Base-by-base conservation (phyloP, 1,140 invertebrate species). In the Brachionus rubens region DNA sequence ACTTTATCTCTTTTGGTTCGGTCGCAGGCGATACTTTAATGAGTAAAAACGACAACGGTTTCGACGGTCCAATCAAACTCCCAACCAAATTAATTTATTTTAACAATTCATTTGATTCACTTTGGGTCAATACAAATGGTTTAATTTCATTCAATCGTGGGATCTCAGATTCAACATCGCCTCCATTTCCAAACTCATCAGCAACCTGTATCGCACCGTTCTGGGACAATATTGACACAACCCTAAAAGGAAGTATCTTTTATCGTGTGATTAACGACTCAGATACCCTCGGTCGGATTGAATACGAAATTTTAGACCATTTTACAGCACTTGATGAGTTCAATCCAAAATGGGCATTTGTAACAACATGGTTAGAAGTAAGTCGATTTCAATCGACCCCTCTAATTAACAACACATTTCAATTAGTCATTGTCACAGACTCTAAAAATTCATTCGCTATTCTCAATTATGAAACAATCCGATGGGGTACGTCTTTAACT, bases 401-500 rank as follows among this genome's bases (percentile, higher is more conserved):
- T 43, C 2, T 30, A 24, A 26, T 14, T n/a, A n/a, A 9, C 10
- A 77, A 77, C 36, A 70, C 48, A 26, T 77, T 77, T 65, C 76
- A 77, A 50, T 7, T 33, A 4, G 65, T 77, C 9, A 21, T 77
- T 33, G 36, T 41, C 1, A 70, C 47, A 2, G 50, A 77, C 48
- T 47, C 59, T 7, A 40, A 4, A 1, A 2, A 19, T 1, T 72
- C 65, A 12, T 77, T 77, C 43, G 40, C 50, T 12, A 70, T 77
- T 46, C 72, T 77, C 50, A 77, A 77, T 26, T 77, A 77, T 50
- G 76, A 65, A 26, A 24, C n/a, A 24, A 21, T 77, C n/a, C 14
- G 2, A 6, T 77, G 76, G 76, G 48, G 47, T 3, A n/a, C 19
- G 3, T 28, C 33, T 36, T 33, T 6, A n/a, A 33, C 54, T 33